Conservation (phyloP, 92 coral and sea anemone genomes). For the Pocillopora meandrina region DNA sequence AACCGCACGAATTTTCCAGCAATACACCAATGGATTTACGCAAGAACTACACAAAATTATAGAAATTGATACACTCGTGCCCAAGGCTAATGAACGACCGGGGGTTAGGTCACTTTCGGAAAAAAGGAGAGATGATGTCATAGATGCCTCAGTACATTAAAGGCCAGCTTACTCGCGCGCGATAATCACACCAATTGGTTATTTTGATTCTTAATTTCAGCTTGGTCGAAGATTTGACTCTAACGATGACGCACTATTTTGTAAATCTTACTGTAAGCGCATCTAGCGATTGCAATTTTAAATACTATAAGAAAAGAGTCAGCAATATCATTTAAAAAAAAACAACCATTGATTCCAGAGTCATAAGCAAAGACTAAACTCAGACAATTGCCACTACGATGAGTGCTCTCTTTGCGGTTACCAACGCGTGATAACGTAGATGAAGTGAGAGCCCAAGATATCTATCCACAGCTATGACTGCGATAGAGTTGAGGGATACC, state of each 20-base stretch:
- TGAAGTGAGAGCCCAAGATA: constrained; percentile 17
- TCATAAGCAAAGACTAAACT: background rate
- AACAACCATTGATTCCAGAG: background rate
- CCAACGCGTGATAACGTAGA: constrained; percentile 3
- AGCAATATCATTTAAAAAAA: background rate
- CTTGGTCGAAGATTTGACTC: constrained; percentile 2
- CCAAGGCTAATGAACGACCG: background rate
- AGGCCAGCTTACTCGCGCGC: constrained; percentile 9
- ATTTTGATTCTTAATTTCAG: constrained; percentile 6
- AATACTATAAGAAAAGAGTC: background rate
- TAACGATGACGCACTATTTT: constrained; percentile 7
- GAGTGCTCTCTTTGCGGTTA: no score
- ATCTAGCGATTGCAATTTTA: background rate
- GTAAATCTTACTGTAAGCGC: constrained; percentile 16
- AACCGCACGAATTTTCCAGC: background rate
- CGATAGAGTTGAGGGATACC: no score
- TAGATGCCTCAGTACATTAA: constrained; percentile 1
- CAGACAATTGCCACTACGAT: background rate
- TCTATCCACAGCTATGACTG: background rate
- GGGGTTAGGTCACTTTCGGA: background rate
- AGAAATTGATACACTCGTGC: background rate
- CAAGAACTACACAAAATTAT: background rate
- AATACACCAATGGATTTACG: constrained; percentile 7
- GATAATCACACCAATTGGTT: background rate
- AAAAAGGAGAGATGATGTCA: background rate